Base-by-base conservation (phyloP, 2,888 invertebrate genomes). In the Plebejus melissa region DNA sequence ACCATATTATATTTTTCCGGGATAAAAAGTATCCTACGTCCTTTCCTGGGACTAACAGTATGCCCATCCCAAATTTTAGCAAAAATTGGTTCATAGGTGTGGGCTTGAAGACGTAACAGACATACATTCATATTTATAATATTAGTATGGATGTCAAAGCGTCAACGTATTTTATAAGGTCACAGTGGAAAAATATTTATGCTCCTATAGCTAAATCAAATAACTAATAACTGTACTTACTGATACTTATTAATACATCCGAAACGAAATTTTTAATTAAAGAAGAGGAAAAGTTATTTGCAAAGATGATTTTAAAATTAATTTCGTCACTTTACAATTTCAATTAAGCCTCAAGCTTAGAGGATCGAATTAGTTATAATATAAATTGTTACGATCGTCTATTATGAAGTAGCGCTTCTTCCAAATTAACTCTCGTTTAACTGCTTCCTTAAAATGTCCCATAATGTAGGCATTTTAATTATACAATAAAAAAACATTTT, bases 311-410 rank as follows among this genome's bases (percentile, higher is more conserved):
- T 60, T 60, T 2, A 22, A 28, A 60, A 60, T 60, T 28, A 60
- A 60, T 60, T 58, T 60, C 28, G 60, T 32, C 60, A 60, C 60
- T 60, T 60, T 13, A 28, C 28, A 60, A 60, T 60, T 28, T 9
- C 28, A 60, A 60, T 60, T 28, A 60, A 11, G n/a, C n/a, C 60
- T 60, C 9, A 3, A 60, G 60, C 11, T 60, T 60, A 28, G 28
- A 28, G 28, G 60, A 36, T 13, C 65, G 65, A 65, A 65, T 65
- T 65, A 65, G 36, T 65, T 65, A 65, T 32, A 36, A 65, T 65
- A 65, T 32, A 65, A 65, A 65, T 65, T 36, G 65, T 36, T 65
- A 65, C 32, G 32, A 32, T 36, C 65, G 32, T 65, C 32, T 36
- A 60, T 60, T 60, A 60, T 2, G 60, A 28, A 60, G 60, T 28